Conservation (phyloP, 1,140 invertebrate species). For the Leguminivora glycinivorella region DNA sequence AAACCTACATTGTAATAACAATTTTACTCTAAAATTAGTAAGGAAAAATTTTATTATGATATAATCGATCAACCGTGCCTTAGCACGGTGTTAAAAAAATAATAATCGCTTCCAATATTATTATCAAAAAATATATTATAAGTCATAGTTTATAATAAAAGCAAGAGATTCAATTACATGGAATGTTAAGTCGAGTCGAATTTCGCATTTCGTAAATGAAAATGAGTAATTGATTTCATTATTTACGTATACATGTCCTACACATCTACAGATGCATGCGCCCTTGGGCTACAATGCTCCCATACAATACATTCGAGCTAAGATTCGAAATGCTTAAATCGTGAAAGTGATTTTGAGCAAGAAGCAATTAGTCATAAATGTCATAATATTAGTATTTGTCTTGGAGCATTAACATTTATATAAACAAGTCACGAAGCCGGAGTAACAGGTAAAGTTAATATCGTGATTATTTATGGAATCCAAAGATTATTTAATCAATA, state of each 20-base stretch:
- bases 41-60: no score
- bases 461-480: not conserved
- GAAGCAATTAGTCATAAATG: not conserved
- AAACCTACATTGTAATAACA: no score
- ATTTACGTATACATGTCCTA: no score
- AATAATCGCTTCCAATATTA: no score
- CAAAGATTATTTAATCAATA: not conserved
- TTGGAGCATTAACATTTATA: conserved; percentile 6
- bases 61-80: no score
- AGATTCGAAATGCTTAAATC: not conserved
- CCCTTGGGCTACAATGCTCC: no score
- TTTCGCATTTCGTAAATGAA: not conserved
- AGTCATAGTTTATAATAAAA: not conserved
- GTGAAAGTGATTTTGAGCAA: conserved; percentile 1
- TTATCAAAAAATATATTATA: not conserved
- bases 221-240: not conserved
- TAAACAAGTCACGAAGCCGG: not conserved
- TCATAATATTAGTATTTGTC: conserved; percentile 1
- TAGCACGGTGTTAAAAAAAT: no score
- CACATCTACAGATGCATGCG: no score
- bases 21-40: no score
- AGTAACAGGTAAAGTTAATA: not conserved
- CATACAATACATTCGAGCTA: not conserved
- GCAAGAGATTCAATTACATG: conserved; percentile 15
- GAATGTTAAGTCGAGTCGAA: conserved; percentile 10